Conservation (phyloP, 1,140 invertebrate genomes). For the Nymphalis io region DNA sequence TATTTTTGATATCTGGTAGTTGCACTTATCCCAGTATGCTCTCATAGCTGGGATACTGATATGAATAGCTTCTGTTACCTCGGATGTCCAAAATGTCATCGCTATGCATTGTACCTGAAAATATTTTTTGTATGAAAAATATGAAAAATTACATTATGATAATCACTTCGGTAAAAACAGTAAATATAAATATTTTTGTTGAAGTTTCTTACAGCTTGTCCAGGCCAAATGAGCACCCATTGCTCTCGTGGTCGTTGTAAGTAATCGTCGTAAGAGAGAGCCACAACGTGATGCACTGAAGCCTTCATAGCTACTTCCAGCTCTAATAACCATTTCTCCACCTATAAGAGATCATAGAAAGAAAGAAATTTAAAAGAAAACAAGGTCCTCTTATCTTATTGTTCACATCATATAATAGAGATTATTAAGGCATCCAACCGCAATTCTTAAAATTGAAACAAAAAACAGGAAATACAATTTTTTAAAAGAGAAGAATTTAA, state of each 20-base stretch:
- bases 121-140: not conserved
- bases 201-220: conserved; percentile 86
- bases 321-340: conserved; percentile 98
- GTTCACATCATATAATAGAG: too few species aligned
- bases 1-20: conserved; percentile 89
- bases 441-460: too few species aligned
- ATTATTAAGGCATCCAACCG: too few species aligned
- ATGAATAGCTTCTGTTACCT: conserved; percentile 88
- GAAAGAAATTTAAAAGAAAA: not conserved
- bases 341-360: conserved; percentile 45
- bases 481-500: too few species aligned
- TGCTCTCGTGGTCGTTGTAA: conserved; percentile 82
- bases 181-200: not conserved
- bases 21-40: conserved; percentile 82
- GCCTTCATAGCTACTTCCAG: conserved; percentile 95
- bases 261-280: conserved; percentile 86
- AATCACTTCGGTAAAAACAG: too few species aligned
- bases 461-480: too few species aligned
- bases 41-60: conserved; percentile 80
- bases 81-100: conserved; percentile 93
- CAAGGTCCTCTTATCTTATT: too few species aligned
- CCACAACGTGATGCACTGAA: conserved; percentile 88
- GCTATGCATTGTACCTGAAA: conserved; percentile 90
- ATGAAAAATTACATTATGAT: too few species aligned
- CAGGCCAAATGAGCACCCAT: conserved; percentile 95